Conservation (phyloP, 2,797 vertebrate species). For the Chelonia mydas region DNA sequence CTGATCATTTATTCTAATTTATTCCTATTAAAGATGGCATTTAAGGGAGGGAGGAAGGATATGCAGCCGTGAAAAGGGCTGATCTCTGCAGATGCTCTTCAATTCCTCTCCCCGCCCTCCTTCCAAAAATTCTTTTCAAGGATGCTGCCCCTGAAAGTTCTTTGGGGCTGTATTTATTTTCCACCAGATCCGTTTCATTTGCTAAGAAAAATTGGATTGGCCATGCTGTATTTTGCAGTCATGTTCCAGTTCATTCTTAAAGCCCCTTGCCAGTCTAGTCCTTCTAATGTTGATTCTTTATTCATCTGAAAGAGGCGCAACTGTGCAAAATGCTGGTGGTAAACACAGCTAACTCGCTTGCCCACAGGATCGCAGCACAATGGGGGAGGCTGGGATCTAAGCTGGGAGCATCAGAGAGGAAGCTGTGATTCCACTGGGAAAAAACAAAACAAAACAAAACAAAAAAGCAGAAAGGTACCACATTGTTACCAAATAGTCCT, state of each 20-base stretch:
- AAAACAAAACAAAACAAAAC: constrained; percentile 13
- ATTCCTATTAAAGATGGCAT: constrained; percentile 73
- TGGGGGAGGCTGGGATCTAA: not conserved
- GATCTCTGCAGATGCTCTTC: constrained; percentile 35
- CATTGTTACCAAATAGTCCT: fast-evolving
- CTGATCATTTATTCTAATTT: constrained; percentile 77
- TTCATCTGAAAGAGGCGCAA: constrained; percentile 34
- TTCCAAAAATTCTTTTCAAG: not conserved
- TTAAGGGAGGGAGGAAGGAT: constrained; percentile 51
- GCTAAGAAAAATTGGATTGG: constrained; percentile 71
- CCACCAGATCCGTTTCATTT: constrained; percentile 70
- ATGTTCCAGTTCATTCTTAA: constrained; percentile 69
- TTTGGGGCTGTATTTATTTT: constrained; percentile 55
- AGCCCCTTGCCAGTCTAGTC: not conserved
- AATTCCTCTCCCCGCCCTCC: not conserved
- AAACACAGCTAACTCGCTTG: fast-evolving
- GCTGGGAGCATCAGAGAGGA: not conserved
- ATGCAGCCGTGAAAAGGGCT: not conserved
- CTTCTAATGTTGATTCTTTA: not conserved
- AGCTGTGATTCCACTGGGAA: not conserved
- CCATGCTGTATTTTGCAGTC: constrained; percentile 69
- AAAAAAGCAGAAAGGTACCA: not conserved
- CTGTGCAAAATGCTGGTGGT: not conserved
- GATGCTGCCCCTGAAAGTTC: constrained; percentile 38
- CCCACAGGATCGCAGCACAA: fast-evolving